Evolutionary conservation across 1,140 invertebrate species (phyloP).

Genomic region (Brachionus paranguensis): DNA sequence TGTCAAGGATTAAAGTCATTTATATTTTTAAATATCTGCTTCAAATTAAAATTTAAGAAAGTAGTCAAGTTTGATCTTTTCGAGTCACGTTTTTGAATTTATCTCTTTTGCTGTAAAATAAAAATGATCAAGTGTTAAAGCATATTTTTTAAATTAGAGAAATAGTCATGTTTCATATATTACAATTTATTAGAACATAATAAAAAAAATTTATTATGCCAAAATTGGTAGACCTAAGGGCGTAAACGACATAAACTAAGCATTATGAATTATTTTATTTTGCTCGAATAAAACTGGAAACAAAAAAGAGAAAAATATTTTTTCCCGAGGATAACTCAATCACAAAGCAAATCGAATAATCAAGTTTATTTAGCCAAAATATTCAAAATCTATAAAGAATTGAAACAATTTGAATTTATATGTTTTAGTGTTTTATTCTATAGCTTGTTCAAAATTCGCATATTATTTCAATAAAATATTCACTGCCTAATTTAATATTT

Average conservation of each 20-base stretch:
- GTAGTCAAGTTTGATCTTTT: neutral
- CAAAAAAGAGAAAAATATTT: neutral
- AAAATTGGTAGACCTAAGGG: neutral
- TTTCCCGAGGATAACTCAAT: neutral
- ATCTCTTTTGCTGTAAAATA: neutral
- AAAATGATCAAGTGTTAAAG: neutral
- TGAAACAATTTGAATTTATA: neutral
- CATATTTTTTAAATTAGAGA: neutral
- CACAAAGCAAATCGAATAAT: neutral
- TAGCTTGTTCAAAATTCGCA: neutral
- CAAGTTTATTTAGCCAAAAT: neutral
- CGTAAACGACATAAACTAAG: neutral
- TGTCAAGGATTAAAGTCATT: neutral
- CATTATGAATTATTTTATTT: neutral
- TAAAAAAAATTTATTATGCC: neutral
- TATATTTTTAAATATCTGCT: neutral
- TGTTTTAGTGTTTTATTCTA: neutral
- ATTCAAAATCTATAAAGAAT: neutral
- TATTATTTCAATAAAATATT: slow-evolving; percentile 4
- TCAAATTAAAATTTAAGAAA: neutral
- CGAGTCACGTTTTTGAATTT: neutral
- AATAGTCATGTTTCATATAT: neutral
- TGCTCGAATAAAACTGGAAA: neutral
- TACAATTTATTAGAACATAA: neutral
- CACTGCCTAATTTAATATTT: neutral